Conservation (phyloP, 2,797 vertebrate genomes). For the Phyllotis vaccarum region DNA sequence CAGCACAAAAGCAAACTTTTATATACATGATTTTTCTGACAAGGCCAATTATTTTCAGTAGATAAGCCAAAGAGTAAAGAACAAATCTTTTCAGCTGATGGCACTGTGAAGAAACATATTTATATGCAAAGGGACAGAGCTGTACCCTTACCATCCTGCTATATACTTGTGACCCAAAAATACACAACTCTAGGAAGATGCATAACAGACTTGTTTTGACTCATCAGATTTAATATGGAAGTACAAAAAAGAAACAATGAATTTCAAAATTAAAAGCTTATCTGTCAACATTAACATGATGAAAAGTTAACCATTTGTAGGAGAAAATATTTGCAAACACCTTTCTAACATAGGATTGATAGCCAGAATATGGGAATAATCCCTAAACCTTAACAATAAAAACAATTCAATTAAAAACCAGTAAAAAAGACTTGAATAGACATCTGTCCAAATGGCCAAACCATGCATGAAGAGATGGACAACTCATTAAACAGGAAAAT, state of each 20-base stretch:
- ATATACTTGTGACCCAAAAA: background rate
- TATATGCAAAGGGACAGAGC: background rate
- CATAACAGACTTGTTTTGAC: background rate
- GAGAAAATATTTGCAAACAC: background rate
- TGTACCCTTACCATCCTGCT: background rate
- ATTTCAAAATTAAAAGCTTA: constrained; percentile 24
- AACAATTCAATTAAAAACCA: background rate
- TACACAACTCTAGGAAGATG: background rate
- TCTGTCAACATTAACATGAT: background rate
- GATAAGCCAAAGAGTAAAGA: background rate
- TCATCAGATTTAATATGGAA: background rate
- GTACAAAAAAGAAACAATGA: background rate
- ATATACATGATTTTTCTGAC: background rate
- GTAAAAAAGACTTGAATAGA: background rate
- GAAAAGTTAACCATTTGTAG: background rate
- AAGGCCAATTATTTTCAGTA: background rate
- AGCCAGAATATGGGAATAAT: background rate
- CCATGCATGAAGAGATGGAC: background rate
- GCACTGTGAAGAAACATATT: background rate
- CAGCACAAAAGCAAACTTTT: background rate
- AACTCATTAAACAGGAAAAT: background rate
- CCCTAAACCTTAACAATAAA: constrained; percentile 8
- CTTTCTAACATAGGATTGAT: background rate
- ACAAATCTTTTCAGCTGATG: background rate
- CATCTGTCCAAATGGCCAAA: background rate